Evolutionary conservation across 2,113 vertebrate species (phyloP), one percentile per base, ranked within the genome.

Genomic region (Ovis canadensis): DNA sequence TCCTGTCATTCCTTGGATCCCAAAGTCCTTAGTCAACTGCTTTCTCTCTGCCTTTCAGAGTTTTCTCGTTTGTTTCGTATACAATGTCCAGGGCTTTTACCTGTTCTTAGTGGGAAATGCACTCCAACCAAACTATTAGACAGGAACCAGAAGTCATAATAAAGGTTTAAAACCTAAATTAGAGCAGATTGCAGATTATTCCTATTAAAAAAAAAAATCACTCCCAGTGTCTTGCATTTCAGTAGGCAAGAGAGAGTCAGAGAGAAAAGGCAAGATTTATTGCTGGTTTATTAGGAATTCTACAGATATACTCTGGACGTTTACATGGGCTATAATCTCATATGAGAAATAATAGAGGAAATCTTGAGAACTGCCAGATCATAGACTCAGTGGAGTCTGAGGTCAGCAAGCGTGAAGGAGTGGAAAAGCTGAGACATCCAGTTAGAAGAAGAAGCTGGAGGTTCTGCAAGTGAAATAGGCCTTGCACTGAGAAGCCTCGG

Each of bases 161-260:
- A 93, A 88, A 64, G 13, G 45, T 94, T 95, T 77, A 90, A 92
- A 92, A 50, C 55, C 48, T 64, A 91, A 95, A 88, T 74, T 77
- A 95, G 50, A 45, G 45, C 31, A 90, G 91, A 92, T 36, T 78
- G 8, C 55, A 92, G 57, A 80, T 54, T 94, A 93, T 92, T 87
- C 10, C 86, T 88, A 78, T 59, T 80, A 3, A 45, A 67, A 62
- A 60, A 83, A 85, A 96, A 78, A 36, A 17, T 92, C 62, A 57
- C 21, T 62, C 23, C 27, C 5, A 8, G 11, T 60, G 90, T 90
- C 54, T 95, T 83, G 60, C 8, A 40, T 96, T 55, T n/a, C 60
- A 90, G 3, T 48, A 81, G 29, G 23, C 29, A 50, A 50, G 48
- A 50, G 48, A 50, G 83, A 92, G 81, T 88, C 55, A 92, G 36